Conservation (phyloP, 2,113 vertebrate species). For the Pomatorhinus ruficollis region DNA sequence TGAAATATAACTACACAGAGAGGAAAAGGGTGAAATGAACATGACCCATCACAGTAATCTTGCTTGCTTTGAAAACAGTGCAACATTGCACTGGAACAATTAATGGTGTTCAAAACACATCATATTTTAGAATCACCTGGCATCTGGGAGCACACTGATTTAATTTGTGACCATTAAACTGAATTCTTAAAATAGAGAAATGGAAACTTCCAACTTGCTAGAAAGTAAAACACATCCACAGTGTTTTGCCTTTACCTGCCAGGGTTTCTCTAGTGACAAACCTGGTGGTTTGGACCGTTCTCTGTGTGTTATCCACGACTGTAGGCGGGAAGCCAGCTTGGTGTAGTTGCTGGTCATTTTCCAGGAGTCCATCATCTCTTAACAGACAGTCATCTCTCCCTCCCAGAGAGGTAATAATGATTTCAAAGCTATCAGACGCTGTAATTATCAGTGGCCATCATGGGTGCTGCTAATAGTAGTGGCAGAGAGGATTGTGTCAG, state of each 20-base stretch:
- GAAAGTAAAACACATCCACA: neutral
- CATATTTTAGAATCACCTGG: neutral
- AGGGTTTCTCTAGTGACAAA: neutral
- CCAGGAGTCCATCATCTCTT: neutral
- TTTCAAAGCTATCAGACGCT: neutral
- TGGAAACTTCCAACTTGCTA: neutral
- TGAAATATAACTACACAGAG: neutral
- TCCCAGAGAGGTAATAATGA: neutral
- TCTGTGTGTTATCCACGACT: neutral
- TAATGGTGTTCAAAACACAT: neutral
- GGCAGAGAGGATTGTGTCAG: neutral
- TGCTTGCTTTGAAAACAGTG: neutral
- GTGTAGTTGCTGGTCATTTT: neutral
- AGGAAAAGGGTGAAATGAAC: neutral
- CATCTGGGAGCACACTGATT: neutral
- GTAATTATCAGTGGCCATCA: neutral
- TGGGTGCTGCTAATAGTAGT: neutral
- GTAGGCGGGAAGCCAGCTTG: neutral
- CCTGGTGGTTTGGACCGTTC: neutral
- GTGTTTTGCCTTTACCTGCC: neutral
- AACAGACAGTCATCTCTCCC: neutral
- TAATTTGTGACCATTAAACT: neutral
- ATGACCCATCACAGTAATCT: neutral
- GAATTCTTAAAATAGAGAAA: neutral
- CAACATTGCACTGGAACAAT: neutral